Evolutionary conservation across 2,113 vertebrate genomes (phyloP), one percentile per base, ranked within the genome.

Genomic region (Orthonyx spaldingii): DNA sequence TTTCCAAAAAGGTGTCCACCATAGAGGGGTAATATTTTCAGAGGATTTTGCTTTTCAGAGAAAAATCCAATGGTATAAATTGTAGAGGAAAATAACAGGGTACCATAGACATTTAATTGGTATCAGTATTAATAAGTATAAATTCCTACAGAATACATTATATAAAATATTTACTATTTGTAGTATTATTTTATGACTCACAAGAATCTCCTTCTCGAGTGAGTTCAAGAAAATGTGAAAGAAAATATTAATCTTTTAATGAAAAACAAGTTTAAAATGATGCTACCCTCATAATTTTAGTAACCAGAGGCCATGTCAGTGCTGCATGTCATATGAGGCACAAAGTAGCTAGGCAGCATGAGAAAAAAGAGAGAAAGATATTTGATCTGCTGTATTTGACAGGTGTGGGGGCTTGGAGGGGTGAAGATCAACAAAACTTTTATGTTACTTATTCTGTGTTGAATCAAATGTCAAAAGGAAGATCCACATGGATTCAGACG

Each of bases 341-440:
- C 19, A 57, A 52, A 30, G 26, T 11, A 68, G 14, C 13, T 28
- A 39, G 35, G 33, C 47, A 91, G 35, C 35, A 39, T 19, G 37
- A 49, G 15, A 8, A 10, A 32, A 23, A 26, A 65, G 70, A 46
- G 15, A 41, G 12, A 87, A 28, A 28, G 7, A 11, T 13, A 37
- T 7, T 46, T 86, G 33, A 60, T 66, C 16, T 76, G 14, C 37
- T 93, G 30, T 39, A 21, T 83, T 87, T 68, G 30, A 37, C 11
- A 11, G 18, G 3, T 32, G 11, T 10, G 11, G 18, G 4, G 32
- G 7, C 6, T 10, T 24, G 16, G 14, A 1, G 4, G 2, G 3
- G 0, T 47, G 8, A 79, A 20, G 6, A 76, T 57, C 24, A 60
- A 26, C 13, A 60, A 59, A 71, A 44, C 5, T n/a, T 88, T 60